phyloP scores from a whole-genome alignment of 2,113 vertebrate genomes.

The Pristiophorus japonicus region DNA sequence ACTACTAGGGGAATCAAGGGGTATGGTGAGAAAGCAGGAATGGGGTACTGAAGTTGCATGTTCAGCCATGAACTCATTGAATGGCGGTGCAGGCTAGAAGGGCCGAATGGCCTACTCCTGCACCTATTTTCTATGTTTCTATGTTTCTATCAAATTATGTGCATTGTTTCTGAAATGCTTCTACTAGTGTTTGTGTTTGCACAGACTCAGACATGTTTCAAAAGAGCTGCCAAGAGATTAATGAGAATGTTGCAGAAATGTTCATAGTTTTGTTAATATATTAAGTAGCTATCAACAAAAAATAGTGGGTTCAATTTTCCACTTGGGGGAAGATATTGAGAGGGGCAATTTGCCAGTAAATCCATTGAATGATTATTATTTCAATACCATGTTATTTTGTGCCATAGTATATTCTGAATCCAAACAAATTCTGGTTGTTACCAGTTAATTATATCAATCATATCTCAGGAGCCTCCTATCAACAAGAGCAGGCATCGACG shows the following conservation, averaged over 20 bases:
- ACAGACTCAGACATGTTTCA: not conserved
- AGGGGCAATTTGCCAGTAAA: not conserved
- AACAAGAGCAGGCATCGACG: no score
- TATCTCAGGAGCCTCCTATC: no score
- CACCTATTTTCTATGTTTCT: no score
- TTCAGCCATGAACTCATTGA: no score
- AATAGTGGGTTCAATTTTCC: not conserved
- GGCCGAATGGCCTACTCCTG: no score
- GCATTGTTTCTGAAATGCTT: not conserved
- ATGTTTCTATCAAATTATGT: not conserved
- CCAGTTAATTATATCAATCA: not conserved
- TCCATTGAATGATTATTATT: not conserved
- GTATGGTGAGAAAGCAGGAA: no score
- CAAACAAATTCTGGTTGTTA: not conserved
- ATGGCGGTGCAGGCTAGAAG: no score
- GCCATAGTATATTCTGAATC: not conserved
- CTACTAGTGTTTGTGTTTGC: not conserved
- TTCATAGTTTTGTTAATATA: not conserved
- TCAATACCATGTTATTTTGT: not conserved
- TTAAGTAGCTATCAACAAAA: not conserved
- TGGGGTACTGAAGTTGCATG: no score
- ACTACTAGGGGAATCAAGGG: no score
- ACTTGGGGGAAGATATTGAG: not conserved
- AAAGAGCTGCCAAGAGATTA: not conserved
- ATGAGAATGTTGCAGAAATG: not conserved